A percentile compares a stretch with the other conserved stretches of the same genome.
phyloP scores from a whole-genome alignment of 2,113 vertebrate species.

The Solenodon paradoxus region DNA sequence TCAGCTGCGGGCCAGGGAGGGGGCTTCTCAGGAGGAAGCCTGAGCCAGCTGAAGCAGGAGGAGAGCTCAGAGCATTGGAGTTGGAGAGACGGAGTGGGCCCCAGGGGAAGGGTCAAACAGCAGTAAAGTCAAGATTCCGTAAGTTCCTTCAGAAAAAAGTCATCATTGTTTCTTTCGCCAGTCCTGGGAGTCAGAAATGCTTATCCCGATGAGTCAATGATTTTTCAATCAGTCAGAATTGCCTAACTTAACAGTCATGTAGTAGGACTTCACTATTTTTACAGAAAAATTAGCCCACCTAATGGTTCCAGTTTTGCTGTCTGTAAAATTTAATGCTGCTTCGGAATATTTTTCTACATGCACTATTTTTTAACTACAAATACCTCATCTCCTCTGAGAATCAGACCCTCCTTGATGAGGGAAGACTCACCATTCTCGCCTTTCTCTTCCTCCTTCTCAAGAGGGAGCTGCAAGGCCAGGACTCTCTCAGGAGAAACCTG shows the following conservation, averaged over 20 bases:
- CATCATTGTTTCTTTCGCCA: neutral
- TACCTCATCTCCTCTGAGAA: neutral
- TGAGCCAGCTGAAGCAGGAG: neutral
- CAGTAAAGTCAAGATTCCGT: neutral
- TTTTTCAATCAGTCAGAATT: neutral
- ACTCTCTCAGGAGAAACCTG: neutral
- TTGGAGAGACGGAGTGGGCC: neutral
- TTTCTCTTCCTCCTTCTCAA: neutral
- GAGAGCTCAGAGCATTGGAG: neutral
- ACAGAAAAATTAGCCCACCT: neutral
- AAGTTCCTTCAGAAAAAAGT: neutral
- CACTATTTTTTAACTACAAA: constrained; percentile 8
- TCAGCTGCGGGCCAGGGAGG: neutral
- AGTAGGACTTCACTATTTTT: neutral
- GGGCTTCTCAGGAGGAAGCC: neutral
- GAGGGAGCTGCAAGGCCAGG: neutral
- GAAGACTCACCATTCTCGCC: neutral
- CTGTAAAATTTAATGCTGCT: neutral
- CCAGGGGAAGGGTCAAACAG: neutral
- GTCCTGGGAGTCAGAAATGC: neutral
- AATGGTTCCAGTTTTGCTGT: neutral
- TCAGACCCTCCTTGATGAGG: neutral
- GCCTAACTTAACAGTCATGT: neutral
- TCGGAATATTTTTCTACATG: neutral
- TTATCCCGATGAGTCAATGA: neutral